These are phyloP conservation scores for Leptopilina boulardi DNA, from an alignment of 1,140 invertebrate genomes.

Conservation along the genomic window DNA sequence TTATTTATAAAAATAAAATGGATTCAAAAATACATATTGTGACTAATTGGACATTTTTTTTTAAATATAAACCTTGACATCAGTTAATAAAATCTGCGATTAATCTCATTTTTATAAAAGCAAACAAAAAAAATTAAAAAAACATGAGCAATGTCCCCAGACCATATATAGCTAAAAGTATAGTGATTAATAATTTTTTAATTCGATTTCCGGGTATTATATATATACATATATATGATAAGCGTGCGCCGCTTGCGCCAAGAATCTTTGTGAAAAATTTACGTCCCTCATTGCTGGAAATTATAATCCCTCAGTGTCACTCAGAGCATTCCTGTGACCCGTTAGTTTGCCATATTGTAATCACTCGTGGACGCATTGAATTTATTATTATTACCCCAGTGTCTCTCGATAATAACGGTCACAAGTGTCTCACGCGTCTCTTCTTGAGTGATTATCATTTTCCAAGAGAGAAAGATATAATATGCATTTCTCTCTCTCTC, in stretches of 20 bases:
- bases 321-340: constrained; percentile 7
- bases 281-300: constrained; percentile 26
- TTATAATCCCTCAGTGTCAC: constrained; percentile 28
- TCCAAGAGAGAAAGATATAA: not conserved
- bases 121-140: too few species aligned
- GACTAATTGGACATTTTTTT: too few species aligned
- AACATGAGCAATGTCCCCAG: constrained; percentile 48
- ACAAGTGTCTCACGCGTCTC: constrained; percentile 32
- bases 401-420: constrained; percentile 29
- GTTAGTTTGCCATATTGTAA: constrained; percentile 33
- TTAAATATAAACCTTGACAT: too few species aligned
- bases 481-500: constrained; percentile 2
- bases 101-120: not conserved
- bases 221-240: not conserved
- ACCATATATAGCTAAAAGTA: constrained; percentile 19
- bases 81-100: not conserved
- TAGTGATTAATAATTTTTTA: not conserved
- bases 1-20: too few species aligned
- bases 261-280: not conserved
- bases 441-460: constrained; percentile 24
- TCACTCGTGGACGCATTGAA: constrained; percentile 32
- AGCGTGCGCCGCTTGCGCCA: not conserved
- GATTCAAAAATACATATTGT: too few species aligned
- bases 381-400: constrained; percentile 27
- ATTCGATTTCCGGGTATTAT: not conserved